Evolutionary conservation across 2,113 vertebrate genomes (phyloP).

Genomic region (Semnornis frantzii): DNA sequence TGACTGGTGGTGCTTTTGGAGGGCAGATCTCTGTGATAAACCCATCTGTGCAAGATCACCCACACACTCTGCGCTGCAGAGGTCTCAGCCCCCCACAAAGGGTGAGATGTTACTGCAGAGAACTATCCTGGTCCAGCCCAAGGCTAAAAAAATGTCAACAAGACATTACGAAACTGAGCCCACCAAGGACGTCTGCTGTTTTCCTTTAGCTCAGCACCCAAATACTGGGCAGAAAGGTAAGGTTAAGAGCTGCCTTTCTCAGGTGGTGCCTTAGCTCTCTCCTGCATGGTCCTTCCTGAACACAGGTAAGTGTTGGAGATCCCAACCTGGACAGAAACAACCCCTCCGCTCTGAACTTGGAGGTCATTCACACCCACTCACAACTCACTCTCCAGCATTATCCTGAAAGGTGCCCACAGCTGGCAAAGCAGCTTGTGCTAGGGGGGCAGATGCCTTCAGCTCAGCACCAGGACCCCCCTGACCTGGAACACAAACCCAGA

Average conservation of each 20-base stretch:
- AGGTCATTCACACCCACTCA: fast-evolving
- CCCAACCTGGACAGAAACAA: not conserved
- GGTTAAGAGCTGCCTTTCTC: not conserved
- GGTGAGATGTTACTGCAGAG: not conserved
- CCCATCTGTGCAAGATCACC: fast-evolving
- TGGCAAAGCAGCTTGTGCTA: not conserved
- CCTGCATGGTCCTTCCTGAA: not conserved
- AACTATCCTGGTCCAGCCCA: not conserved
- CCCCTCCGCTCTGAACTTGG: not conserved
- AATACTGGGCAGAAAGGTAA: not conserved
- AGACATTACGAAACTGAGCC: not conserved
- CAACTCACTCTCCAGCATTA: fast-evolving
- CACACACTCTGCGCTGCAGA: fast-evolving
- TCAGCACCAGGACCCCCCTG: not conserved
- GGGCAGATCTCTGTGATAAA: not conserved
- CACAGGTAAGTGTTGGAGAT: not conserved
- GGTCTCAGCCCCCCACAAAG: not conserved
- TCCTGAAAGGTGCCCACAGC: not conserved
- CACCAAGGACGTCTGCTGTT: not conserved
- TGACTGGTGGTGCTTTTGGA: not conserved
- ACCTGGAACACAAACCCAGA: fast-evolving
- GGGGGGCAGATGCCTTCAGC: not conserved
- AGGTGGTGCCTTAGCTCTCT: not conserved
- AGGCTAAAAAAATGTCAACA: not conserved
- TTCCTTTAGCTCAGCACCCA: fast-evolving